Evolutionary conservation across 2,113 vertebrate genomes (phyloP).

Genomic region (Eulemur rufifrons): DNA sequence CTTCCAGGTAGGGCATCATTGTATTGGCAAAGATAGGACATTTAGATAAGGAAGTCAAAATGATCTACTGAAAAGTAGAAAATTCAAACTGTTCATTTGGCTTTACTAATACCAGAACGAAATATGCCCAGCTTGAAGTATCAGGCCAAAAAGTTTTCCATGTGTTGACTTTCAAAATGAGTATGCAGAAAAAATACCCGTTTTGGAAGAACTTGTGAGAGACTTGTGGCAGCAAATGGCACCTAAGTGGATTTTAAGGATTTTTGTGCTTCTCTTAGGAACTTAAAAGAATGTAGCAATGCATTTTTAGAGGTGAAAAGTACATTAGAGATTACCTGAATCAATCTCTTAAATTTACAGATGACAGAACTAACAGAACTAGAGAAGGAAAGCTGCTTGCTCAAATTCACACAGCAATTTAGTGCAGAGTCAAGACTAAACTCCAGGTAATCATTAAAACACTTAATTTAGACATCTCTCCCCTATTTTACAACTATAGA

Average conservation of each 20-base stretch:
- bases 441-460: background rate
- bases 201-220: conserved; percentile 54
- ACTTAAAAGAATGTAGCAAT: background rate
- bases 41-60: conserved; percentile 60
- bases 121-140: conserved; percentile 19
- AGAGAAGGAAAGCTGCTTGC: background rate
- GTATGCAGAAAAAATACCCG: background rate
- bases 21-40: conserved; percentile 52
- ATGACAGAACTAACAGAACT: background rate
- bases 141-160: background rate
- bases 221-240: background rate
- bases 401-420: background rate
- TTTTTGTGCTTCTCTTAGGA: conserved; percentile 1
- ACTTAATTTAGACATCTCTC: background rate
- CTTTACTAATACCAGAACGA: background rate
- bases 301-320: conserved; percentile 13
- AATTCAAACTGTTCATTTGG: conserved; percentile 52
- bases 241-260: conserved; percentile 20
- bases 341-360: conserved; percentile 2
- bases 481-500: background rate
- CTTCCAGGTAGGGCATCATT: conserved; percentile 41
- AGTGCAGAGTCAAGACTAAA: background rate
- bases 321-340: background rate
- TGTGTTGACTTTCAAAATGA: background rate
- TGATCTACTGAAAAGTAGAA: conserved; percentile 54